Percentiles rank a stretch among this genome's conserved stretches.
phyloP scores from a whole-genome alignment of 2,888 invertebrate genomes.

The Eilema caniola region DNA sequence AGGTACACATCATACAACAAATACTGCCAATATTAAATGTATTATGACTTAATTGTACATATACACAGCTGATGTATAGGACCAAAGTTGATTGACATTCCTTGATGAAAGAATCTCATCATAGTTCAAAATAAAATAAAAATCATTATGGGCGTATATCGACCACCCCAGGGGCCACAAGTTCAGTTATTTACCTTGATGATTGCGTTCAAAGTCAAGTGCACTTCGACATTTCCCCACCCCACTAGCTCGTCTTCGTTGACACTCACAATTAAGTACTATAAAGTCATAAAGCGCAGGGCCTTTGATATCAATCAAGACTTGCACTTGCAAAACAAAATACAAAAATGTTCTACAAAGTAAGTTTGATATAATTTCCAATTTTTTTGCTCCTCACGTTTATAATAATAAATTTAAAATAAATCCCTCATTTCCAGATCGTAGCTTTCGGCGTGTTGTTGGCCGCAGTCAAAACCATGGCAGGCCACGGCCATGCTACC shows the following conservation, averaged over 20 bases:
- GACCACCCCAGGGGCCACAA: too few relatives aligned
- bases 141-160: background rate
- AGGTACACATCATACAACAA: too few relatives aligned
- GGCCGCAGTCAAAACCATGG: slow-evolving; percentile 72
- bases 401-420: slow-evolving; percentile 12
- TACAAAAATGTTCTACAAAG: slow-evolving; percentile 59
- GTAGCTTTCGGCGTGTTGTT: slow-evolving; percentile 74
- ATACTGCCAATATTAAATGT: too few relatives aligned
- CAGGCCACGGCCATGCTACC: slow-evolving; percentile 74
- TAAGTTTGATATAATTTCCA: slow-evolving; percentile 30
- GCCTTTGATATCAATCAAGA: slow-evolving; percentile 53
- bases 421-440: slow-evolving; percentile 62
- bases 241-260: slow-evolving; percentile 38
- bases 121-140: background rate
- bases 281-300: slow-evolving; percentile 49
- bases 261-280: slow-evolving; percentile 21
- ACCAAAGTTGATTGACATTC: background rate
- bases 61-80: too few relatives aligned
- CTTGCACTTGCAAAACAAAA: slow-evolving; percentile 38
- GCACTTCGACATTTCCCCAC: slow-evolving; percentile 27
- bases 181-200: background rate
- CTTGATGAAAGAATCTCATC: background rate
- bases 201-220: slow-evolving; percentile 28
- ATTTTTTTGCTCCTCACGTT: background rate
- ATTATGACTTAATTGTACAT: too few relatives aligned